These are phyloP conservation scores for Hylia prasina DNA, from an alignment of 2,113 vertebrate species.

Conservation along the genomic window DNA sequence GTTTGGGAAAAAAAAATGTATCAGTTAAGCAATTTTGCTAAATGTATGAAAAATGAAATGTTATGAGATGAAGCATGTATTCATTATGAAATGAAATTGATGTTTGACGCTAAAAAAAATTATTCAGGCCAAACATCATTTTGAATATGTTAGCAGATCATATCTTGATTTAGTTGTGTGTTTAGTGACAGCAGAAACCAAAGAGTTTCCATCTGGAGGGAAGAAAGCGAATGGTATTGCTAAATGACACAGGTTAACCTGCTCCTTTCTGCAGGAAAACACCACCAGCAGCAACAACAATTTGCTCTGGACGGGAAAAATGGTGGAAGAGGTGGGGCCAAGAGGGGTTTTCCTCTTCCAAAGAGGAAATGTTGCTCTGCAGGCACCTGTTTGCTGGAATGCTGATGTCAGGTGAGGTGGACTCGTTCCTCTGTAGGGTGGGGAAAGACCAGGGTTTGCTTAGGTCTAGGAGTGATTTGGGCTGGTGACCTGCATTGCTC, in stretches of 20 bases:
- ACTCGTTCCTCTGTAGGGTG: accelerated
- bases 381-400: not conserved
- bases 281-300: not conserved
- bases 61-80: slow-evolving; percentile 33
- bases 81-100: slow-evolving; percentile 50
- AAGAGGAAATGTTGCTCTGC: not conserved
- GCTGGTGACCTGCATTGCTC: not conserved
- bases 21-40: slow-evolving; percentile 45
- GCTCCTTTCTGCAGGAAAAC: not conserved
- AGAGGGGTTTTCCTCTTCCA: not conserved
- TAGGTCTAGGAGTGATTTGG: not conserved
- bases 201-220: slow-evolving; percentile 21
- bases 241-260: not conserved
- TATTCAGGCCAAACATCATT: slow-evolving; percentile 34
- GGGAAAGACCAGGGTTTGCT: not conserved
- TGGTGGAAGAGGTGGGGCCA: not conserved
- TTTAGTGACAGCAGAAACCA: slow-evolving; percentile 13
- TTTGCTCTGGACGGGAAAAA: not conserved
- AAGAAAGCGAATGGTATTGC: slow-evolving; percentile 3
- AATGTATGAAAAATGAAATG: slow-evolving; percentile 53
- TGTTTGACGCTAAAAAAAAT: slow-evolving; percentile 52
- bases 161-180: slow-evolving; percentile 50
- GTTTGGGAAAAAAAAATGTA: not conserved
- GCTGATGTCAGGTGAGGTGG: not conserved
- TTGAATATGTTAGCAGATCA: slow-evolving; percentile 53